These are phyloP conservation scores for Strix uralensis DNA, from an alignment of 2,113 vertebrate species.

Conservation along the genomic window DNA sequence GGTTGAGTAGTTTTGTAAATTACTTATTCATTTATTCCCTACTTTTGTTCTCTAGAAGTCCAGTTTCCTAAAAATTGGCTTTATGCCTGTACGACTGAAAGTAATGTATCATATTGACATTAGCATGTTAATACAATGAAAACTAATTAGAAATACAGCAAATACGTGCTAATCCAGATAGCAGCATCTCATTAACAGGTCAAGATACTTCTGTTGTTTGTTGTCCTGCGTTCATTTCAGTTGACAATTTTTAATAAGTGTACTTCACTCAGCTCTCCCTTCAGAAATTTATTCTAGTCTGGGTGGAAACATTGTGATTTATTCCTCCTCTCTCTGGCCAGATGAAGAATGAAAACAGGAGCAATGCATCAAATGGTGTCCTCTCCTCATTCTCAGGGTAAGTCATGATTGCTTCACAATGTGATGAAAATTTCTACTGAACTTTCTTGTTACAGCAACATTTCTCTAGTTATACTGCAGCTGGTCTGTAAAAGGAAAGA, in stretches of 20 bases:
- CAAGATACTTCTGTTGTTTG: constrained; percentile 26
- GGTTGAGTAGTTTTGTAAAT: constrained; percentile 52
- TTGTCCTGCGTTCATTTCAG: constrained; percentile 9
- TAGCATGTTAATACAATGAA: constrained; percentile 56
- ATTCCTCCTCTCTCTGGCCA: not conserved
- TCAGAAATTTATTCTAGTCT: constrained; percentile 36
- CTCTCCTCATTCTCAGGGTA: not conserved
- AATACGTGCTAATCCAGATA: constrained; percentile 44
- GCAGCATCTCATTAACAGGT: constrained; percentile 20
- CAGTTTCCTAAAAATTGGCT: constrained; percentile 48
- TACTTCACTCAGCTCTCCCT: not conserved
- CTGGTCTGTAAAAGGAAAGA: not conserved
- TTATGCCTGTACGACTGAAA: constrained; percentile 47
- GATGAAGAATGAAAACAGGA: constrained; percentile 11
- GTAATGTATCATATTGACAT: constrained; percentile 57
- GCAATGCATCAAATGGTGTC: constrained; percentile 28
- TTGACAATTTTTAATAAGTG: constrained; percentile 26
- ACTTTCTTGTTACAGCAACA: not conserved
- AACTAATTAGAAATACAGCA: constrained; percentile 60
- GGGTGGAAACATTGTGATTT: constrained; percentile 25
- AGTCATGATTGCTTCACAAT: not conserved
- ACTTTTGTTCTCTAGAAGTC: constrained; percentile 64
- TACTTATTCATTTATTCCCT: constrained; percentile 66
- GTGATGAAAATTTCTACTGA: not conserved
- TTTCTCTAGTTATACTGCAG: not conserved